Conservation (phyloP, 2,797 vertebrate species). For the Euphonia xanthogaster region DNA sequence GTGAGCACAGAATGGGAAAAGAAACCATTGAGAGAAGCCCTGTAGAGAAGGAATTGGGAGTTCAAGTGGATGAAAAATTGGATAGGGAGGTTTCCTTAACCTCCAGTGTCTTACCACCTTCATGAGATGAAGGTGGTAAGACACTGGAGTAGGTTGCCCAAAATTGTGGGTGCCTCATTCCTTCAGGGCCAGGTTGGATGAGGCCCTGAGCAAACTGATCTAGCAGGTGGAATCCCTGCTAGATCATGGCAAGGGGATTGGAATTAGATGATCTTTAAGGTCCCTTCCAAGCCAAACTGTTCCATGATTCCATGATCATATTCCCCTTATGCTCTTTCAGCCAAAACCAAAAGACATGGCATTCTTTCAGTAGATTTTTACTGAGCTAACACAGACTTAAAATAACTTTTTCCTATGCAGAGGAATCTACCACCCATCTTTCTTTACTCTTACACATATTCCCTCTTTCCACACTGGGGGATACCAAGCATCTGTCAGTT, state of each 20-base stretch:
- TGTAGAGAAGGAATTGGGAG: background rate
- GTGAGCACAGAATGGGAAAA: background rate
- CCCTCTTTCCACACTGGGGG: background rate
- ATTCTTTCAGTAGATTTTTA: background rate
- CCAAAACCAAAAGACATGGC: background rate
- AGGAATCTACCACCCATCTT: background rate
- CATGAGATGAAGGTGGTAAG: accelerated
- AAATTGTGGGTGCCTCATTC: background rate
- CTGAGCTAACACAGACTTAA: background rate
- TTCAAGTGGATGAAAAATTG: background rate
- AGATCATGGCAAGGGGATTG: background rate
- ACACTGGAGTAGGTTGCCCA: background rate
- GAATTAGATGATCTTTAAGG: background rate
- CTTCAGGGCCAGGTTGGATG: background rate
- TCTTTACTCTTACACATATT: background rate
- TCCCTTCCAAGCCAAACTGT: background rate
- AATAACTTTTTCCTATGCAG: background rate
- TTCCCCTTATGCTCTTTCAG: background rate
- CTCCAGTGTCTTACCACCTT: too few relatives aligned
- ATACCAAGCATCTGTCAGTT: background rate
- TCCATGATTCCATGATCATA: background rate
- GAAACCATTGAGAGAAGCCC: background rate
- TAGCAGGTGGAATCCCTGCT: background rate
- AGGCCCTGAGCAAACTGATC: background rate
- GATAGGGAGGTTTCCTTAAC: background rate